Percentiles rank a stretch among this genome's conserved stretches.
These are phyloP conservation scores for Crenichthys baileyi DNA, from an alignment of 2,797 vertebrate species.

Conservation along the genomic window DNA sequence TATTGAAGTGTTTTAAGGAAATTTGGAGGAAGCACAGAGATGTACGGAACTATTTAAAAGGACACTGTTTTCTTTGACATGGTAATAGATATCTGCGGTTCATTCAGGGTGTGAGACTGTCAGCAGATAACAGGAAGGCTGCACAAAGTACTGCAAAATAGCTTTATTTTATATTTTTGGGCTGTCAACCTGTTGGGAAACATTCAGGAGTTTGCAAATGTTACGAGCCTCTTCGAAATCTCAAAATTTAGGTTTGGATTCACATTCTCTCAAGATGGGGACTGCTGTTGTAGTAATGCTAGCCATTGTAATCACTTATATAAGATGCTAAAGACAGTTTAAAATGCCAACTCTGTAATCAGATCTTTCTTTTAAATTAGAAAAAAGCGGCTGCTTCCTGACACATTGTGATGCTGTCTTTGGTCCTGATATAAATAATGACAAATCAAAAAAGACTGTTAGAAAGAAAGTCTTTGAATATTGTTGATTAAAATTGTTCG, in stretches of 20 bases:
- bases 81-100: background rate
- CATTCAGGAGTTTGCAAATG: background rate
- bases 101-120: background rate
- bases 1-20: background rate
- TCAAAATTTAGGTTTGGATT: background rate
- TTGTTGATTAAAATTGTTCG: too few species aligned
- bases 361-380: too few species aligned
- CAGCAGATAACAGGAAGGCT: background rate
- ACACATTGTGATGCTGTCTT: too few species aligned
- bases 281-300: background rate
- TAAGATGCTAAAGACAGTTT: background rate
- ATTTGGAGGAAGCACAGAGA: background rate
- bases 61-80: background rate
- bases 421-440: background rate
- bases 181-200: background rate
- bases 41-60: background rate
- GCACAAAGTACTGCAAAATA: background rate
- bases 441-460: too few species aligned
- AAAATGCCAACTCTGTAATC: background rate
- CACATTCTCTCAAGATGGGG: background rate
- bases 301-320: background rate
- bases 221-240: background rate
- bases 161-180: background rate
- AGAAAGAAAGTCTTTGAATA: too few species aligned
- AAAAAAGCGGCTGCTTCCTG: too few species aligned